Evolutionary conservation across 2,113 vertebrate genomes (phyloP).

Genomic region (Elanoides forficatus): DNA sequence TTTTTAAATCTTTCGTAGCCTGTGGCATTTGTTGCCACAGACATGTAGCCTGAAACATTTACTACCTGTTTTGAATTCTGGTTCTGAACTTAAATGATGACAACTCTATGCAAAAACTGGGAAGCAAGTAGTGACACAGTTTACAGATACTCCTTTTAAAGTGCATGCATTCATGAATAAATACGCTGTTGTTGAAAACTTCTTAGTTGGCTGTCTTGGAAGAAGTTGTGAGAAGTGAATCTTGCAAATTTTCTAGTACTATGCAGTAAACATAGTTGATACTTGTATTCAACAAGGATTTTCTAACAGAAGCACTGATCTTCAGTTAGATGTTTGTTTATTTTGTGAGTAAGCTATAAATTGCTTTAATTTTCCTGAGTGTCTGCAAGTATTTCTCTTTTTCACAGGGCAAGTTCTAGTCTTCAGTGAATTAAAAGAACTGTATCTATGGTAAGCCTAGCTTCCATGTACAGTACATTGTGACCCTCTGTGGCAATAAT

Average conservation of each 20-base stretch:
- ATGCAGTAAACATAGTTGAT: neutral
- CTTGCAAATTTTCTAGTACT: neutral
- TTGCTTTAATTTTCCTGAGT: neutral
- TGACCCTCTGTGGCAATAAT: neutral
- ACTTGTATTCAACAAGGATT: neutral
- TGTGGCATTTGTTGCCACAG: neutral
- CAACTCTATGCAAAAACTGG: neutral
- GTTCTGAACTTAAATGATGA: neutral
- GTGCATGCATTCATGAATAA: neutral
- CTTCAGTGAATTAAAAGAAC: neutral
- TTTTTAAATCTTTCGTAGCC: neutral
- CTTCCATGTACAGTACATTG: neutral
- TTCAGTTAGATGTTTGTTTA: neutral
- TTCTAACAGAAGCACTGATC: neutral
- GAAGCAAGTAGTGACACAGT: neutral
- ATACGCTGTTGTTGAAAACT: neutral
- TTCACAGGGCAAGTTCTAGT: neutral
- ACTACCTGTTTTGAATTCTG: neutral
- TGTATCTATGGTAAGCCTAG: neutral
- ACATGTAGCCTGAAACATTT: neutral
- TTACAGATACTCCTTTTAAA: neutral
- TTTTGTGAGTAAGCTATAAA: neutral
- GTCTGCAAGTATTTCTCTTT: neutral
- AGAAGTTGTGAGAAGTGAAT: neutral
- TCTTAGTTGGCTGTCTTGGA: neutral